A percentile compares a stretch with the other conserved stretches of the same genome.
These are phyloP conservation scores for Diachrysia chrysitis DNA, from an alignment of 2,888 invertebrate genomes.

Conservation along the genomic window DNA sequence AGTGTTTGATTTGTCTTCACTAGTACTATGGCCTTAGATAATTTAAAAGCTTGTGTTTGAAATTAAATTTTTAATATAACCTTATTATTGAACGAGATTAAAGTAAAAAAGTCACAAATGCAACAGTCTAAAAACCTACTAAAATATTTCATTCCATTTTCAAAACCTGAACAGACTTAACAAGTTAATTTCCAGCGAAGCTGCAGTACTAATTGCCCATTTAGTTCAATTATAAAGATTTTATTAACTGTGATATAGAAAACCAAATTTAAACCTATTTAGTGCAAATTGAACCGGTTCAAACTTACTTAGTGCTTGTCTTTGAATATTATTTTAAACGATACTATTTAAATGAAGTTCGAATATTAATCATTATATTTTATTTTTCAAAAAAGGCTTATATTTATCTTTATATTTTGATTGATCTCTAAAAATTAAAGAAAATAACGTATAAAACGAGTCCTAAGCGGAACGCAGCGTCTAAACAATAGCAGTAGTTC, in stretches of 20 bases:
- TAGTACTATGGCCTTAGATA: too few relatives aligned
- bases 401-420: too few relatives aligned
- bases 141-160: background rate
- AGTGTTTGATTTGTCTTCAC: too few relatives aligned
- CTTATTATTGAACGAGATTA: too few relatives aligned
- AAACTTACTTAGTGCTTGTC: background rate
- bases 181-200: background rate
- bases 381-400: too few relatives aligned
- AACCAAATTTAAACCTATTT: background rate
- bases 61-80: too few relatives aligned
- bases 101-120: background rate
- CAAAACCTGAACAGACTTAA: background rate
- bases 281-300: fast-evolving
- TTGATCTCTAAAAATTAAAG: too few relatives aligned
- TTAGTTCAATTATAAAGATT: background rate
- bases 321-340: too few relatives aligned
- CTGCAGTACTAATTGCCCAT: background rate
- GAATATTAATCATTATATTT: too few relatives aligned
- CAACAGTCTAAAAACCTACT: background rate
- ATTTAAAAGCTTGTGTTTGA: too few relatives aligned
- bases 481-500: slow-evolving; percentile 59
- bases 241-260: too few relatives aligned
- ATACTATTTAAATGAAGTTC: too few relatives aligned
- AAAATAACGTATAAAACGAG: background rate
- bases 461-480: slow-evolving; percentile 10